Percentiles rank a stretch among this genome's conserved stretches.
These are phyloP conservation scores for Dendrolimus kikuchii DNA, from an alignment of 1,140 invertebrate species.

Conservation along the genomic window DNA sequence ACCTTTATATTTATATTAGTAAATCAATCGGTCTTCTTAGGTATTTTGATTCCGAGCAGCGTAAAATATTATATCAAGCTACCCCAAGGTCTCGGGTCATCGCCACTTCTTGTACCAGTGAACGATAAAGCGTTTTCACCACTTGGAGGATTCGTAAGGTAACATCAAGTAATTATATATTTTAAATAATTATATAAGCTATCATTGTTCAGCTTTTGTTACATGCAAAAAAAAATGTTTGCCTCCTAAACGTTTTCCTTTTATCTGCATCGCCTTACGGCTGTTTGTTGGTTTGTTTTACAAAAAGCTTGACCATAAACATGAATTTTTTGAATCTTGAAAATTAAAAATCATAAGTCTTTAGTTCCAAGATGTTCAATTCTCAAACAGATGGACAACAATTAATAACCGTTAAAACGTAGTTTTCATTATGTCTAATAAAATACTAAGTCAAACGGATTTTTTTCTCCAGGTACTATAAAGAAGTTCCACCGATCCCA, in stretches of 20 bases:
- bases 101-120: constrained; percentile 42
- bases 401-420: no score
- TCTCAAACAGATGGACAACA: no score
- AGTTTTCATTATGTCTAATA: no score
- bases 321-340: no score
- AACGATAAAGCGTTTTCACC: constrained; percentile 56
- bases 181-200: background rate
- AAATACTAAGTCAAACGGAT: no score
- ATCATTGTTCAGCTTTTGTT: background rate
- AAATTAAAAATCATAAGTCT: no score
- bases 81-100: constrained; percentile 30
- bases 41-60: constrained; percentile 53
- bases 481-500: constrained; percentile 59
- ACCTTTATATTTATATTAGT: background rate
- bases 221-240: background rate
- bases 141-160: constrained; percentile 58
- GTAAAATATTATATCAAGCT: constrained; percentile 59
- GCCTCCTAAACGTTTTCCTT: background rate
- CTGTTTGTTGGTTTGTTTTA: background rate
- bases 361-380: no score
- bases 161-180: constrained; percentile 2
- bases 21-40: constrained; percentile 20
- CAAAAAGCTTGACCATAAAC: no score
- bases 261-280: background rate
- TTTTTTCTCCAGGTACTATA: constrained; percentile 42